These are phyloP conservation scores for Halisarca cf. caerulea DNA, from an alignment of 37 sponge, comb jelly and placozoan species.

Conservation along the genomic window DNA sequence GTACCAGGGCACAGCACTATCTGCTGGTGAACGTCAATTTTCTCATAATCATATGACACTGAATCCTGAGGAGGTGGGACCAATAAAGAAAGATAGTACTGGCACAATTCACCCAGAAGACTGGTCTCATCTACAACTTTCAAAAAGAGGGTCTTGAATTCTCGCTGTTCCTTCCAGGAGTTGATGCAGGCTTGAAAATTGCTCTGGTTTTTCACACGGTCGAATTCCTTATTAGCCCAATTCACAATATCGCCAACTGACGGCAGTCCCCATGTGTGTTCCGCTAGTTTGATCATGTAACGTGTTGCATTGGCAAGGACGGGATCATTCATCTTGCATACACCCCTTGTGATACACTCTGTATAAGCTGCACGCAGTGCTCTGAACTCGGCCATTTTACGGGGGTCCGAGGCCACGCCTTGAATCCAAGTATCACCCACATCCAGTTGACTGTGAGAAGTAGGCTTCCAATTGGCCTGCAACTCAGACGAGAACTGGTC, in stretches of 20 bases:
- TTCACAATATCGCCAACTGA: slow-evolving; percentile 33
- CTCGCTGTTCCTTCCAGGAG: slow-evolving; percentile 68
- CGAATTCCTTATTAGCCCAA: slow-evolving; percentile 54
- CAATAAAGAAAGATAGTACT: neutral
- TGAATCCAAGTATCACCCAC: slow-evolving; percentile 79
- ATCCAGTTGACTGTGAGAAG: slow-evolving; percentile 16
- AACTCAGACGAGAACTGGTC: slow-evolving; percentile 33
- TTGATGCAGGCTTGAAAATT: slow-evolving; percentile 22
- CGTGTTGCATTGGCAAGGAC: slow-evolving; percentile 1
- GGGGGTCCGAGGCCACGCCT: slow-evolving; percentile 65
- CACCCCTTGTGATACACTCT: neutral
- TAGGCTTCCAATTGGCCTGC: neutral
- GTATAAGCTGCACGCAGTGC: slow-evolving; percentile 8
- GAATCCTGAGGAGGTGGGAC: neutral
- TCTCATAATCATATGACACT: neutral
- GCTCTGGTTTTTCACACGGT: slow-evolving; percentile 21
- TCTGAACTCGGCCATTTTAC: slow-evolving; percentile 50
- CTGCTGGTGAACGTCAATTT: neutral
- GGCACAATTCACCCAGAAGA: neutral
- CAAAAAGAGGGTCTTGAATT: slow-evolving; percentile 34
- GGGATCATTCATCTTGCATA: slow-evolving; percentile 12
- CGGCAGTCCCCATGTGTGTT: slow-evolving; percentile 71
- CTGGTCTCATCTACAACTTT: neutral
- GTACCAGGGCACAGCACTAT: neutral
- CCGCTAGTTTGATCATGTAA: slow-evolving; percentile 68